Evolutionary conservation across 2,113 vertebrate species (phyloP), one percentile per base, ranked within the genome.

Genomic region (Lamprologus speciosus): DNA sequence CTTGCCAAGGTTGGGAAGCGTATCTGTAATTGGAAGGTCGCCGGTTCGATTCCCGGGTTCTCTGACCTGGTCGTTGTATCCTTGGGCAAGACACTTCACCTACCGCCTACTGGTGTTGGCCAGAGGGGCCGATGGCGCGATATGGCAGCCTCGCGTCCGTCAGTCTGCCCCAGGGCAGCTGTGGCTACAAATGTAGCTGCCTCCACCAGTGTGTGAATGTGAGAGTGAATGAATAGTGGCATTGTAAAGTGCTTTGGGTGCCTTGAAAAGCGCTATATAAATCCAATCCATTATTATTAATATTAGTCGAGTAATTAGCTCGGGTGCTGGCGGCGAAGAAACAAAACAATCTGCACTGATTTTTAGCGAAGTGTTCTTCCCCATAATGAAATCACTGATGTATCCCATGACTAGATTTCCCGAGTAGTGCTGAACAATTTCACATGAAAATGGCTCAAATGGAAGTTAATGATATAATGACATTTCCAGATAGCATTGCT

Each of bases 1-100:
- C 55, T 58, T 37, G 35, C 35, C 35, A 37, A 37, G 35, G 35
- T 37, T 37, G 35, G 35, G 35, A 37, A 37, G 9, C 4, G 9
- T 9, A 9, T 37, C 35, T 37, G 35, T 37, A 37, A 37, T 1
- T 1, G 35, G 9, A 37, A 37, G 35, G 35, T 10, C 4, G 9
- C 35, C 9, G 35, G 35, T 37, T 37, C 35, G 4, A 35, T 9
- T 0, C 0, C 35, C 4, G 35, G 35, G 4, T 2, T 37, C 35
- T 37, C 35, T 37, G 35, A 9, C 35, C 35, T 37, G 35, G 2
- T 37, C 2, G 9, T 37, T 1, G 35, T 37, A 9, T 37, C 35
- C 35, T 37, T 37, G 35, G 35, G 35, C 4, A 5, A 37, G 35
- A 37, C 9, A 37, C 35, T 37, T 37, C 0, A 37, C 35, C 35